Percentiles rank a stretch among this genome's conserved stretches.
Conservation (phyloP, 2,797 vertebrate genomes). For the Acrossocheilus fasciatus region DNA sequence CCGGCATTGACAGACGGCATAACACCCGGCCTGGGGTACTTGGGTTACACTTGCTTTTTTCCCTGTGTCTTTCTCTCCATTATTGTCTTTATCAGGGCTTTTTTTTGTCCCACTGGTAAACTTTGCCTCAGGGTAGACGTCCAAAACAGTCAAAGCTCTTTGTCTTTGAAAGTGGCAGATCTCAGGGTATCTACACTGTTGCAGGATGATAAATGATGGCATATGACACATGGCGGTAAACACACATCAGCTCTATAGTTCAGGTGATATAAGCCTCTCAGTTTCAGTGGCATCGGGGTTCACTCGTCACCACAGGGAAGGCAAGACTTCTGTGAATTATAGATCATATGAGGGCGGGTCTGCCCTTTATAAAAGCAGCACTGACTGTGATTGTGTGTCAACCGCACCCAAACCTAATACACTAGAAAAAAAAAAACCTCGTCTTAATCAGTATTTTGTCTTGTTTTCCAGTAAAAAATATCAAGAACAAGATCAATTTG, state of each 20-base stretch:
- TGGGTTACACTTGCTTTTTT: slow-evolving; percentile 76
- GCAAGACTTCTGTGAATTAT: slow-evolving; percentile 59
- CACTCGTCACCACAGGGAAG: slow-evolving; percentile 43
- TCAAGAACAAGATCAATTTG: neutral
- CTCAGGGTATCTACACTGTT: slow-evolving; percentile 24
- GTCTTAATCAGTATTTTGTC: neutral
- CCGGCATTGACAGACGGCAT: slow-evolving; percentile 73
- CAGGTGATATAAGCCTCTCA: slow-evolving; percentile 44
- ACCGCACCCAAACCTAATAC: neutral
- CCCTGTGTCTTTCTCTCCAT: slow-evolving; percentile 59
- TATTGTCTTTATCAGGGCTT: slow-evolving; percentile 62
- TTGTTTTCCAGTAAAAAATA: neutral
- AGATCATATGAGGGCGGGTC: slow-evolving; percentile 59
- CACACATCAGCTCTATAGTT: slow-evolving; percentile 23
- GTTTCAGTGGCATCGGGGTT: slow-evolving; percentile 19
- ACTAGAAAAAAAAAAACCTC: neutral
- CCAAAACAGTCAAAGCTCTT: slow-evolving; percentile 35
- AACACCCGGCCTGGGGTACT: slow-evolving; percentile 75
- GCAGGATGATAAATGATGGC: slow-evolving; percentile 46
- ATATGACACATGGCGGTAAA: slow-evolving; percentile 31
- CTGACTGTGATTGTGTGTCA: slow-evolving; percentile 26
- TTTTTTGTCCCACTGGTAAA: slow-evolving; percentile 35
- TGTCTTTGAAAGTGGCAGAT: slow-evolving; percentile 30
- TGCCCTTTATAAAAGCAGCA: slow-evolving; percentile 56
- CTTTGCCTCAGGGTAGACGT: slow-evolving; percentile 42